Base-by-base conservation (phyloP, 2,888 invertebrate genomes). In the Eulithis testata region DNA sequence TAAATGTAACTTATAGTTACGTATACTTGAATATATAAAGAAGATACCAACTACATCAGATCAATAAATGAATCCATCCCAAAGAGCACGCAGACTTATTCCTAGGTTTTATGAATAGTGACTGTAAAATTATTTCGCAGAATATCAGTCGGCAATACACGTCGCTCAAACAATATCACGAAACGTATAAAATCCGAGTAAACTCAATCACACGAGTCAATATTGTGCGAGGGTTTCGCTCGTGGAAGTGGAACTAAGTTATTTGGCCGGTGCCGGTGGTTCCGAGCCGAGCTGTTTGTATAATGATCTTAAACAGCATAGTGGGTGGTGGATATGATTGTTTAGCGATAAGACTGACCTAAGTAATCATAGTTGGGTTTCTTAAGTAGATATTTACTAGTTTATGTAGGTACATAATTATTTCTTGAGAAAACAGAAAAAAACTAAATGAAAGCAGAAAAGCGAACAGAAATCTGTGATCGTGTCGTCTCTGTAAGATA, bases 141-240 rank as follows among this genome's bases (percentile, higher is more conserved):
- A 47, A 36, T 52, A 52, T 54, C 21, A 37, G 14, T 47, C 44
- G 8, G 31, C 55, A 60, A 51, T 37, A 60, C 60, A 52, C 55
- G 54, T 11, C 27, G 56, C 60, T 51, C 47, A 60, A 52, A 60
- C 65, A 56, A 65, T 60, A 64, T 55, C 47, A 59, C 43, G 59
- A 14, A 59, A 12, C 55, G 64, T 36, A 65, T 63, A 56, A 58
- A 49, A 9, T 63, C 60, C 58, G 59, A 65, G 62, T 55, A 68
- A 73, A 69, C 71, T 68, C 71, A 73, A 73, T 71, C 71, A 66
- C 57, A 55, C 55, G 71, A 50, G 59, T 69, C 68, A 71, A 73
- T 69, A 73, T 73, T 65, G 51, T 8, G 27, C 14, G 56, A 69
- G 31, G 70, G 58, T 47, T 47, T 51, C 49, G 36, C 44, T 12